Base-by-base conservation (phyloP, 2,797 vertebrate genomes). In the Calcarius lapponicus region DNA sequence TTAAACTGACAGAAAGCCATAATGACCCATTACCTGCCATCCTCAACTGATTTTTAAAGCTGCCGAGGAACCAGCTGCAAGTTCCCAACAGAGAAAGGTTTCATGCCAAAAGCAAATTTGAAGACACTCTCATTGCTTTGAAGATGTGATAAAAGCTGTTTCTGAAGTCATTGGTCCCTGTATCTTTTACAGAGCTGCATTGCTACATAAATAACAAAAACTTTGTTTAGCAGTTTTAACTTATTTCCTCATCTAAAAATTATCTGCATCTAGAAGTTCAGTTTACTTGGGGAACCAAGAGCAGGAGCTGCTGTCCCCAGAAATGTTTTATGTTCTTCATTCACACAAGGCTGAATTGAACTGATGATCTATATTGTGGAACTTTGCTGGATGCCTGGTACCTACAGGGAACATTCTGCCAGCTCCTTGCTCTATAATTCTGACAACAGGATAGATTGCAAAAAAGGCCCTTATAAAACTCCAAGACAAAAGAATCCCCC, bases 341-440 rank as follows among this genome's bases (percentile, higher is more conserved):
- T 91, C 74, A 87, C 70, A 73, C 71, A 57, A 83, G 70, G 90
- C 58, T 90, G 92, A 85, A 95, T 15, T 85, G 76, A 95, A 73
- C 71, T 74, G 71, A 85, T 82, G 86, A 88, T 96, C 93, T 1
- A 88, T 94, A 84, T 40, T 88, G 89, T 47, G 58, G 91, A 94
- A 80, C 64, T 89, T 87, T 96, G 71, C 74, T 88, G 71, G 86
- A 81, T 74, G 64, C 31, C 60, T 84, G 67, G 42, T 65, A 94
- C 67, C 83, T 84, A 84, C 71, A 85, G 91, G 93, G 95, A 96
- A 34, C 71, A 71, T 38, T 94, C 67, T 92, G 85, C 67, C 45
- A 66, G 67, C 42, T 85, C 60, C 80, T 88, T 83, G 88, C 53
- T 88, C 91, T 94, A 51, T 96, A 95, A 95, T 75, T 96, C 87